Evolutionary conservation across 1,140 invertebrate genomes (phyloP).

Genomic region (Drosophila jambulina): DNA sequence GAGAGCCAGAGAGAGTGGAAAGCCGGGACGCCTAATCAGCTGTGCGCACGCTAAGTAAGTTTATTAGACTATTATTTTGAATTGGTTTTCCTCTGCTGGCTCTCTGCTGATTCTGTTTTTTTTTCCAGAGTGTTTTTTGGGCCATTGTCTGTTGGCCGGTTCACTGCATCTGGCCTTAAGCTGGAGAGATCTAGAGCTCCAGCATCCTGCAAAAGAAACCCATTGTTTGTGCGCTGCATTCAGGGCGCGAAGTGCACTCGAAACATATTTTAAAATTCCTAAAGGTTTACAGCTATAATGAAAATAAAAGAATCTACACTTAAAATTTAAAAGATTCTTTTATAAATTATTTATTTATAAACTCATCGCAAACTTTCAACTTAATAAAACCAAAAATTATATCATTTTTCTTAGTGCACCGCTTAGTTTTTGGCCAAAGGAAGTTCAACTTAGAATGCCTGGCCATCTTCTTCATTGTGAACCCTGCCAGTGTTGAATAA

Average conservation of each 20-base stretch:
- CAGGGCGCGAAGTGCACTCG: conserved; percentile 17
- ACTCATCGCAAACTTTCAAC: background rate
- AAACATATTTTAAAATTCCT: background rate
- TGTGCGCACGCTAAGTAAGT: conserved; percentile 78
- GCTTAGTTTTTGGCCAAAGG: background rate
- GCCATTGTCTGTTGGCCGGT: conserved; percentile 50
- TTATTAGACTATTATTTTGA: conserved; percentile 82
- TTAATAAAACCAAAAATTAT: background rate
- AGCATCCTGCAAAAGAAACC: conserved; percentile 10
- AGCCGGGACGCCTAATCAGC: conserved; percentile 61
- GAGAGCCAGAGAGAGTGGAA: conserved; percentile 21
- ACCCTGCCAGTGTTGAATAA: conserved; percentile 22
- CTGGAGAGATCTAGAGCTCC: conserved; percentile 5
- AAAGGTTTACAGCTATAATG: too few species aligned
- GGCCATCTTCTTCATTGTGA: conserved; percentile 10
- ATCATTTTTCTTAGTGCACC: background rate
- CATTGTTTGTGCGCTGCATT: conserved; percentile 42
- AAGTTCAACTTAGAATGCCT: conserved; percentile 21
- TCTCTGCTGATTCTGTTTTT: background rate
- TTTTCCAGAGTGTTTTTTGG: conserved; percentile 17
- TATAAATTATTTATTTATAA: background rate
- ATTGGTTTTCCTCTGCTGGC: conserved; percentile 52
- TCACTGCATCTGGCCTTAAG: conserved; percentile 44
- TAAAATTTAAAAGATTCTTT: too few species aligned
- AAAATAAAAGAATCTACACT: too few species aligned